Evolutionary conservation across 1,140 invertebrate species (phyloP).

Genomic region (Drosophila bocqueti): DNA sequence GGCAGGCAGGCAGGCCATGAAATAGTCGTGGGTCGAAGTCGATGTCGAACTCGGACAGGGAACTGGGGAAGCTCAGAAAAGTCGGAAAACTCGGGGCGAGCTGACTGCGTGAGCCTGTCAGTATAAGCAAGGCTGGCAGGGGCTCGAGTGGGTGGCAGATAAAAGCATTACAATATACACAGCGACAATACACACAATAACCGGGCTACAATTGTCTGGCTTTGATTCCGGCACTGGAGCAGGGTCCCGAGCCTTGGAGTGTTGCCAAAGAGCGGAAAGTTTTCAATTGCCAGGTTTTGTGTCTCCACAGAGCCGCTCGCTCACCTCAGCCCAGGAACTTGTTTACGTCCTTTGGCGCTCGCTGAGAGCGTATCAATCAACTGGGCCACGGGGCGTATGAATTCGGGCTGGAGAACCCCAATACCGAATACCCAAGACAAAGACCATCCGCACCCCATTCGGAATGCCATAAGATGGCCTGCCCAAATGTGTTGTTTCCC

Average conservation of each 20-base stretch:
- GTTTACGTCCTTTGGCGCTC: slow-evolving; percentile 50
- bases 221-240: slow-evolving; percentile 21
- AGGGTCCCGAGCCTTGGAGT: slow-evolving; percentile 28
- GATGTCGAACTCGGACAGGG: slow-evolving; percentile 21
- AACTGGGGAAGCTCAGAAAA: slow-evolving; percentile 7
- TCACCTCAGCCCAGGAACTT: slow-evolving; percentile 21
- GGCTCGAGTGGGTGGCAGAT: slow-evolving; percentile 19
- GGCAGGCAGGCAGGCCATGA: slow-evolving; percentile 43
- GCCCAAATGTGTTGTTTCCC: slow-evolving; percentile 39
- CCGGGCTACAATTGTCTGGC: slow-evolving; percentile 53
- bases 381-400: slow-evolving; percentile 48
- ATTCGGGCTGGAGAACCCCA: not conserved
- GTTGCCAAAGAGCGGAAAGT: slow-evolving; percentile 61
- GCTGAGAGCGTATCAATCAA: slow-evolving; percentile 65
- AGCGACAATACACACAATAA: slow-evolving; percentile 43
- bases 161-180: slow-evolving; percentile 44
- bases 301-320: slow-evolving; percentile 28
- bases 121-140: slow-evolving; percentile 44
- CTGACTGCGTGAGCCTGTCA: slow-evolving; percentile 35
- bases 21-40: slow-evolving; percentile 30
- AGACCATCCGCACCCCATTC: slow-evolving; percentile 7
- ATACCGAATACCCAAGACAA: slow-evolving; percentile 4
- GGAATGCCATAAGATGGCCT: slow-evolving; percentile 8
- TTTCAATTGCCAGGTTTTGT: slow-evolving; percentile 61
- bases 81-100: slow-evolving; percentile 11